Percentiles rank a stretch among this genome's conserved stretches.
Evolutionary conservation across 1,140 invertebrate genomes (phyloP).

Genomic region (Trachymyrmex septentrionalis): DNA sequence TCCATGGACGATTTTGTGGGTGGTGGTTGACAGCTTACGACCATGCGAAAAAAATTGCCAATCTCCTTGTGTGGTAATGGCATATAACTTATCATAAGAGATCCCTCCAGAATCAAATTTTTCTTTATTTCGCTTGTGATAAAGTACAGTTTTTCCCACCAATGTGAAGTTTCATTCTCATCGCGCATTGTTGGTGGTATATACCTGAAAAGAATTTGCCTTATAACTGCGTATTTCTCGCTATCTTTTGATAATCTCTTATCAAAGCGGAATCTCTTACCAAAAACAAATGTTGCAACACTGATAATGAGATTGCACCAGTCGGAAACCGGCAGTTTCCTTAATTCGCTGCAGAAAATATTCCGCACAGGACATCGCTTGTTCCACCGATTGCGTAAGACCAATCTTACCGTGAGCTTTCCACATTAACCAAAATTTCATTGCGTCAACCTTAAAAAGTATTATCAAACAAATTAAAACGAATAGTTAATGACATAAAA

Average conservation of each 20-base stretch:
- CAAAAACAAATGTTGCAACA: constrained; percentile 97
- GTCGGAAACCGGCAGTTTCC: constrained; percentile 87
- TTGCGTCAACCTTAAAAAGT: constrained; percentile 91
- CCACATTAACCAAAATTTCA: constrained; percentile 98
- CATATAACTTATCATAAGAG: constrained; percentile 95
- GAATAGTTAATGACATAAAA: not conserved
- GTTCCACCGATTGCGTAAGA: constrained; percentile 88
- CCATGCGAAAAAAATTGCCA: constrained; percentile 96
- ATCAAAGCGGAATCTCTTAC: constrained; percentile 84
- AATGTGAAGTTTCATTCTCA: constrained; percentile 88
- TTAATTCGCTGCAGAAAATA: constrained; percentile 87
- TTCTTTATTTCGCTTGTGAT: constrained; percentile 95
- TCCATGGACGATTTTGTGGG: constrained; percentile 88
- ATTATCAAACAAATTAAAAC: not conserved
- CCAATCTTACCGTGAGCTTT: constrained; percentile 90
- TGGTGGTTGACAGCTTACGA: constrained; percentile 92
- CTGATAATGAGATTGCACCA: constrained; percentile 89
- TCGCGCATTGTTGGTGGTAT: constrained; percentile 92
- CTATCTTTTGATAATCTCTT: not conserved
- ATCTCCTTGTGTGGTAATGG: constrained; percentile 89
- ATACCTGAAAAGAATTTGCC: constrained; percentile 83
- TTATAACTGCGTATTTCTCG: not conserved
- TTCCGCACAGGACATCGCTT: constrained; percentile 88
- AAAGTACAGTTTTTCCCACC: constrained; percentile 90
- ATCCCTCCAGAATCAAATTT: constrained; percentile 91